Conservation (phyloP, 2,888 invertebrate genomes). For the Callinectes sapidus region DNA sequence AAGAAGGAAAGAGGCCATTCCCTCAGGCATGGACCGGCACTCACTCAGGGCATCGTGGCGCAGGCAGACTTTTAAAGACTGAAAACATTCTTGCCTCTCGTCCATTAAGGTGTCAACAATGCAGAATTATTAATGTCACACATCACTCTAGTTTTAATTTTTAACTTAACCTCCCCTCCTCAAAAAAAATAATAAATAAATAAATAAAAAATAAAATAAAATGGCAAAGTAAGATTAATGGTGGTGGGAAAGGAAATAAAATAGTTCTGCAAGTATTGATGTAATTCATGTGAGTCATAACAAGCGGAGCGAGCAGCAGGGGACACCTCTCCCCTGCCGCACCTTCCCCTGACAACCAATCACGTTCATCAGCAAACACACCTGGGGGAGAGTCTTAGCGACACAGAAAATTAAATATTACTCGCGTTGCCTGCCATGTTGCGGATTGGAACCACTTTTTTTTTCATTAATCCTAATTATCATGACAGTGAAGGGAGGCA, state of each 20-base stretch:
- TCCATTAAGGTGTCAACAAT: neutral
- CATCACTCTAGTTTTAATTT: neutral
- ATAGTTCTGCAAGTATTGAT: neutral
- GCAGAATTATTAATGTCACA: neutral
- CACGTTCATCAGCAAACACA: neutral
- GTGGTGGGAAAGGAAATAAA: neutral
- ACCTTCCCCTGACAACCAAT: neutral
- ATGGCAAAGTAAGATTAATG: neutral
- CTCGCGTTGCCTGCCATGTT: neutral
- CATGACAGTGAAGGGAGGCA: neutral
- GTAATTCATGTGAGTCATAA: neutral
- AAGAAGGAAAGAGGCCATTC: neutral
- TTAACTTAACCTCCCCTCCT: neutral
- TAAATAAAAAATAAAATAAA: too few species aligned
- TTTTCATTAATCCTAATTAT: neutral
- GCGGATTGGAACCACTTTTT: neutral
- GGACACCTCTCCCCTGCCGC: neutral
- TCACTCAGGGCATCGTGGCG: neutral
- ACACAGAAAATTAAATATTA: neutral
- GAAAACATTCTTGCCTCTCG: neutral
- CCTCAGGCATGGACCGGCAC: neutral
- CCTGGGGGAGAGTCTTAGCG: neutral
- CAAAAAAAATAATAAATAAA: neutral
- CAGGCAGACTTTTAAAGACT: slow-evolving; percentile 4
- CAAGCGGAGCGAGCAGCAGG: neutral